Percentiles rank a stretch among this genome's conserved stretches.
Evolutionary conservation across 2,113 vertebrate species (phyloP).

Genomic region (Panthera leo): DNA sequence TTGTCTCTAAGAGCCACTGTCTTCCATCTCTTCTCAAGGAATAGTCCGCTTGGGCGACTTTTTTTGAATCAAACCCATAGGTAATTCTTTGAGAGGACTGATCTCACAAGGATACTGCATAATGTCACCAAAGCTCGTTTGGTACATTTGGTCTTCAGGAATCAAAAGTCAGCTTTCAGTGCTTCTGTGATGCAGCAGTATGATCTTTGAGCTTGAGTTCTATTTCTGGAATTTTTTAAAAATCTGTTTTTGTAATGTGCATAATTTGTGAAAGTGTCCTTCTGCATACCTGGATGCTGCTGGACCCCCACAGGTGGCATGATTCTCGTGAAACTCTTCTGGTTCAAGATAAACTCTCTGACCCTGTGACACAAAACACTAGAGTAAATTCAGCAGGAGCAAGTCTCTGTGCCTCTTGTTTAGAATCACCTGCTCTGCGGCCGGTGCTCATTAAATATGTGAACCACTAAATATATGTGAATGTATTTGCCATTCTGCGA

Average conservation of each 20-base stretch:
- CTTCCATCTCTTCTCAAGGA: not conserved
- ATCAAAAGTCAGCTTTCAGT: not conserved
- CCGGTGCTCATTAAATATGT: not conserved
- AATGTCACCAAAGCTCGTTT: not conserved
- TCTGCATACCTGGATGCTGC: no score
- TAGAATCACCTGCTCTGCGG: not conserved
- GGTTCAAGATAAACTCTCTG: not conserved
- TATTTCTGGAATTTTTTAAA: not conserved
- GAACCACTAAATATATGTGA: not conserved
- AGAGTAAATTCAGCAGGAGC: not conserved
- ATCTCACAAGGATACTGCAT: no score
- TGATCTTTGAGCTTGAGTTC: not conserved
- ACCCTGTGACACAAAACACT: not conserved
- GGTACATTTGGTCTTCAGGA: not conserved
- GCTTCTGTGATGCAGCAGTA: not conserved
- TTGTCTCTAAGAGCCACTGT: not conserved
- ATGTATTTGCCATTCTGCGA: not conserved
- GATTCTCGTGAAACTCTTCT: not conserved
- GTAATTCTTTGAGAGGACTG: not conserved
- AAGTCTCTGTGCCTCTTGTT: not conserved
- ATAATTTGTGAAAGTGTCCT: not conserved
- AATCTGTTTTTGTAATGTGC: not conserved
- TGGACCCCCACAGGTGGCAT: not conserved
- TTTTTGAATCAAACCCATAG: not conserved
- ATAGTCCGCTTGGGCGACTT: not conserved